Conservation (phyloP, 1,140 invertebrate genomes). For the Heliconius hewitsoni region DNA sequence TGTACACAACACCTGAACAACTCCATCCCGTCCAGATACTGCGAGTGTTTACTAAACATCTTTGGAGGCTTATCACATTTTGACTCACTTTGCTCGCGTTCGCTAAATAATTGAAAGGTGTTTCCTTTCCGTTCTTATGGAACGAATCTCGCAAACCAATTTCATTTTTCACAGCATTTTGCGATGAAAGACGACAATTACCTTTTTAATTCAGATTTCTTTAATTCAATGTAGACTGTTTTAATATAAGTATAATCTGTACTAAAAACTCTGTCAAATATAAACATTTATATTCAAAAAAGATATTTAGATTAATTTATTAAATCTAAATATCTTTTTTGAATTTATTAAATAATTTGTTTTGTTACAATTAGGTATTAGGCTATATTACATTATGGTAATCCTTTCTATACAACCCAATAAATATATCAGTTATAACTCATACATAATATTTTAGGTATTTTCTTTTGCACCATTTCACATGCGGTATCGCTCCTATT, state of each 20-base stretch:
- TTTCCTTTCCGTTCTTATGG: constrained; percentile 14
- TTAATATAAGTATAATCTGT: background rate
- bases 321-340: too few species aligned
- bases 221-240: background rate
- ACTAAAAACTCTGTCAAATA: background rate
- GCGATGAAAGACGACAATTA: background rate
- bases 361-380: too few species aligned
- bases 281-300: too few species aligned
- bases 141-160: background rate
- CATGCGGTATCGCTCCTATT: too few species aligned
- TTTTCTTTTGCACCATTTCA: too few species aligned
- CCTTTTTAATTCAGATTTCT: background rate
- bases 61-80: constrained; percentile 38
- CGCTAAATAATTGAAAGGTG: constrained; percentile 18
- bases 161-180: background rate
- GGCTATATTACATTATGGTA: too few species aligned
- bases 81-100: constrained; percentile 16
- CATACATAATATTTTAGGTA: too few species aligned
- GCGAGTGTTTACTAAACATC: constrained; percentile 35
- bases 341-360: too few species aligned
- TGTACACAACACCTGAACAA: constrained; percentile 8
- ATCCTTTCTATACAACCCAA: too few species aligned
- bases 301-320: too few species aligned
- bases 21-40: constrained; percentile 34
- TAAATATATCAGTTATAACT: too few species aligned